Conservation (phyloP, 2,113 vertebrate species). For the Prietella phreatophila region DNA sequence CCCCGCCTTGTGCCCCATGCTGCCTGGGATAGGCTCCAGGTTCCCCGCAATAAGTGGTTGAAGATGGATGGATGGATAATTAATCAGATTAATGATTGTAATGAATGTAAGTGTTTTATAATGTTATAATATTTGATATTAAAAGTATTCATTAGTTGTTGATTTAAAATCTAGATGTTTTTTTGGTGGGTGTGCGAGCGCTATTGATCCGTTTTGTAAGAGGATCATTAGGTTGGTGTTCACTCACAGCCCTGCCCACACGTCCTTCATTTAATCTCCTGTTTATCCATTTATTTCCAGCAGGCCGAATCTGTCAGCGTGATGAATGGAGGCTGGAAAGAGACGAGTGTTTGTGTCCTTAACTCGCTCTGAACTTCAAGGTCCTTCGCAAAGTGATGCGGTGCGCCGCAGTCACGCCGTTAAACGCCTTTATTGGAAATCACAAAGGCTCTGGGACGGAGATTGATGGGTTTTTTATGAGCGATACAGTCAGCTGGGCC, state of each 20-base stretch:
- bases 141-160: too few relatives aligned
- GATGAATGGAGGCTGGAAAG: conserved; percentile 68
- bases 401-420: conserved; percentile 30
- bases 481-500: conserved; percentile 16
- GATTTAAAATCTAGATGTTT: background rate
- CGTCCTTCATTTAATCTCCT: conserved; percentile 64
- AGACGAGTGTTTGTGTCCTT: conserved; percentile 68
- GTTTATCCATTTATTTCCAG: conserved; percentile 72
- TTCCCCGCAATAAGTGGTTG: too few relatives aligned
- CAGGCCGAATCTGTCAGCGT: conserved; percentile 68
- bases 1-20: too few relatives aligned
- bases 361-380: conserved; percentile 63
- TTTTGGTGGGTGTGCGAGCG: background rate
- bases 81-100: background rate
- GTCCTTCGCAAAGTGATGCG: conserved; percentile 52
- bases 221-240: background rate
- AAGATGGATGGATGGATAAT: too few relatives aligned
- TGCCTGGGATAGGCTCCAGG: too few relatives aligned
- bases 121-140: too few relatives aligned
- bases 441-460: conserved; percentile 9
- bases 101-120: background rate
- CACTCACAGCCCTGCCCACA: background rate
- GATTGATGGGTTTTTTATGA: conserved; percentile 33
- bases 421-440: conserved; percentile 38
- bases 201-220: background rate